A percentile compares a stretch with the other conserved stretches of the same genome.
These are phyloP conservation scores for Prionace glauca DNA, from an alignment of 2,797 vertebrate species.

Conservation along the genomic window DNA sequence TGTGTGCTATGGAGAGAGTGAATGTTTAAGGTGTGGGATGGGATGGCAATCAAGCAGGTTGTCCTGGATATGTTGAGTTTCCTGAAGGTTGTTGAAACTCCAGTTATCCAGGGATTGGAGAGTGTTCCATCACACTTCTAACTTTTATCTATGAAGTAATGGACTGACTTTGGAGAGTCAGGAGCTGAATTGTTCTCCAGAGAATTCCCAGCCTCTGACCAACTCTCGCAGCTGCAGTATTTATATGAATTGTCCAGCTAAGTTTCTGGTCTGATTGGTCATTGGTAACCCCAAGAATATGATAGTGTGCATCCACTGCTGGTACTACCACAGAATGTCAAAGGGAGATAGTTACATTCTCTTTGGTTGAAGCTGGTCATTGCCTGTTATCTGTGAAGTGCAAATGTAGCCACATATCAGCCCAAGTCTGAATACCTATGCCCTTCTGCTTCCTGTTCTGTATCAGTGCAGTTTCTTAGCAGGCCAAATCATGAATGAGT, in stretches of 20 bases:
- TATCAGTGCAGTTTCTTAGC: not conserved
- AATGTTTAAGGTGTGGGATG: not conserved
- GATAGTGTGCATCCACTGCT: no score
- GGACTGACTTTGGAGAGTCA: not conserved
- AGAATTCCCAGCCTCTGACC: not conserved
- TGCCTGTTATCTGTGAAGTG: no score
- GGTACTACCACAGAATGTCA: no score
- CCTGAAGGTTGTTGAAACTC: not conserved
- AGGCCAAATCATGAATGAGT: not conserved
- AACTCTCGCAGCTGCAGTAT: not conserved
- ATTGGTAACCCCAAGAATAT: no score
- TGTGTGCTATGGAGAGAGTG: not conserved
- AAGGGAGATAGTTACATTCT: no score
- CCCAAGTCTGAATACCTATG: no score
- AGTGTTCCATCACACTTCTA: not conserved
- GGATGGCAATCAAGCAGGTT: not conserved
- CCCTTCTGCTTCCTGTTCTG: not conserved
- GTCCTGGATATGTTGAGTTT: not conserved
- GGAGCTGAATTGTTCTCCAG: not conserved
- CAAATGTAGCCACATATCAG: no score
- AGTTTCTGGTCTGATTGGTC: not conserved
- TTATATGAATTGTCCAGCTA: not conserved
- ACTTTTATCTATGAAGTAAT: not conserved
- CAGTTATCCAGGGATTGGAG: no score
- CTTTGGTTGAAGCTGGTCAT: no score